Conservation (phyloP, 35 echinoderm and acorn worm species). For the Anneissia japonica region DNA sequence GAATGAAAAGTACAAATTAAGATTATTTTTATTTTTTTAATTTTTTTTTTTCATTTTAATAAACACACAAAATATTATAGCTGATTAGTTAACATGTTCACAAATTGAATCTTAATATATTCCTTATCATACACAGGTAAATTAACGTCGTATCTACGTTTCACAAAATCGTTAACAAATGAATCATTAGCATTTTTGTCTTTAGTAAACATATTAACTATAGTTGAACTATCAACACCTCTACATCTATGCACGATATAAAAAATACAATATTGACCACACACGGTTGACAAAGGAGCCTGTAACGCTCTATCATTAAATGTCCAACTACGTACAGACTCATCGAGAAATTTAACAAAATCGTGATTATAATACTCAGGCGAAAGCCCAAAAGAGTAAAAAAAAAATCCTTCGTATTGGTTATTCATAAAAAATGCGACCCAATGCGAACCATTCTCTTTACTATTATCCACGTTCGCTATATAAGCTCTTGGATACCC, state of each 20-base stretch:
- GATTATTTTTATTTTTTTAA: too few relatives aligned
- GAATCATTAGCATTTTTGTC: conserved; percentile 6
- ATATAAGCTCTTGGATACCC: too few relatives aligned
- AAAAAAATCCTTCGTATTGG: neutral
- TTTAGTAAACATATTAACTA: neutral
- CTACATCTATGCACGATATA: conserved; percentile 22
- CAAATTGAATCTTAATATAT: conserved; percentile 3
- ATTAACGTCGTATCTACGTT: conserved; percentile 2
- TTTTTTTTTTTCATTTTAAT: too few relatives aligned
- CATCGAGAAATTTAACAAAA: neutral
- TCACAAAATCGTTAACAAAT: conserved; percentile 25
- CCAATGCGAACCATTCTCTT: neutral
- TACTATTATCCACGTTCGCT: too few relatives aligned
- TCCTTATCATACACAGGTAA: conserved; percentile 2
- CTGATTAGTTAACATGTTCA: neutral
- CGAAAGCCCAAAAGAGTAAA: conserved; percentile 6
- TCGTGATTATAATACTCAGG: neutral
- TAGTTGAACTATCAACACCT: neutral
- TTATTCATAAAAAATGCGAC: neutral
- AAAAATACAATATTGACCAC: conserved; percentile 33
- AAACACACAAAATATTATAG: too few relatives aligned
- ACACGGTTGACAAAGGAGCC: neutral
- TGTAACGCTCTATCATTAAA: conserved; percentile 4
- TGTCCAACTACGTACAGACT: neutral
- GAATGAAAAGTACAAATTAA: too few relatives aligned